Evolutionary conservation across 2,888 invertebrate genomes (phyloP).

Genomic region (Hirtodrosophila cameraria): DNA sequence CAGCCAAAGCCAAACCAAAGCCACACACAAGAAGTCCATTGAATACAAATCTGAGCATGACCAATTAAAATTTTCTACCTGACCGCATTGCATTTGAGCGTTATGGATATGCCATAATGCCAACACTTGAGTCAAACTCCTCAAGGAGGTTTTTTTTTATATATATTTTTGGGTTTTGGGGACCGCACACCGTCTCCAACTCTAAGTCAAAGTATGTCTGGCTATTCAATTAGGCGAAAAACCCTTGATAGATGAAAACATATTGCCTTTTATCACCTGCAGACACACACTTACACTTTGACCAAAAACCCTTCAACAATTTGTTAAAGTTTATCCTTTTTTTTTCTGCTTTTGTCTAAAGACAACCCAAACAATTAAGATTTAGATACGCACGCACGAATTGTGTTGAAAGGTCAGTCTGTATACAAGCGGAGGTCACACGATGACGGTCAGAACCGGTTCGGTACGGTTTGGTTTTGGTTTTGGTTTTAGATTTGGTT

Average conservation of each 20-base stretch:
- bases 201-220: slow-evolving; percentile 3
- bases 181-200: slow-evolving; percentile 41
- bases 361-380: slow-evolving; percentile 56
- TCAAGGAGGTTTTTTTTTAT: slow-evolving; percentile 27
- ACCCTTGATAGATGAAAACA: slow-evolving; percentile 49
- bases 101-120: slow-evolving; percentile 33
- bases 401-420: slow-evolving; percentile 51
- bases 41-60: slow-evolving; percentile 52
- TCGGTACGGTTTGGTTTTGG: slow-evolving; percentile 1
- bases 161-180: too few relatives aligned
- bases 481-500: too few relatives aligned
- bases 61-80: slow-evolving; percentile 70
- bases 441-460: slow-evolving; percentile 37
- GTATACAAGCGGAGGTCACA: slow-evolving; percentile 19
- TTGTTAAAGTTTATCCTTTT: slow-evolving; percentile 63
- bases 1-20: slow-evolving; percentile 1
- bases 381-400: slow-evolving; percentile 60
- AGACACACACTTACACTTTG: slow-evolving; percentile 34
- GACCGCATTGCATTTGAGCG: slow-evolving; percentile 40
- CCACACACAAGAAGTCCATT: slow-evolving; percentile 4
- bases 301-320: slow-evolving; percentile 31
- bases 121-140: slow-evolving; percentile 31
- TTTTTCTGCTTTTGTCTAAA: slow-evolving; percentile 14
- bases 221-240: slow-evolving; percentile 44
- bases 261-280: slow-evolving; percentile 66